Base-by-base conservation (phyloP, 2,888 invertebrate species). In the Agapostemon virescens region DNA sequence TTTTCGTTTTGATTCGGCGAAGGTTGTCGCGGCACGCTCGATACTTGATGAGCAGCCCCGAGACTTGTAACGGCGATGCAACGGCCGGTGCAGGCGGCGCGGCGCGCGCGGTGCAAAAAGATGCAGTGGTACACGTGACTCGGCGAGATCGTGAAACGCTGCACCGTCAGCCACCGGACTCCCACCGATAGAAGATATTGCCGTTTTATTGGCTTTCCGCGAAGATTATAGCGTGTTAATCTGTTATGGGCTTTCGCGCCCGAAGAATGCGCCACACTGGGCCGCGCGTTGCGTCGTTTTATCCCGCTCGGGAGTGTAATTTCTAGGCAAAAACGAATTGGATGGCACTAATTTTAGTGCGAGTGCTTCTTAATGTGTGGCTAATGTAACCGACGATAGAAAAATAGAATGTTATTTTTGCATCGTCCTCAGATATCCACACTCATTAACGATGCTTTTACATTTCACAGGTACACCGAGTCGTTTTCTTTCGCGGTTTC, bases 1-100 rank as follows among this genome's bases (percentile, higher is more conserved):
- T 64, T 79, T 72, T 70, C 79, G 77, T 74, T 86, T 83, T 83
- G 84, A 84, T 84, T 80, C n/a, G 74, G 79, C 84, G 45, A 71
- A 63, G 64, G 36, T 73, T 76, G 71, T 71, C 72, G 73, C 64
- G 20, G 55, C 55, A 55, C 26, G 55, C 55, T 30, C 55, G 55
- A 55, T 55, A 55, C 55, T 15, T 55, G 55, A 55, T 55, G 55
- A 55, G 55, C 55, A 26, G 26, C 55, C 55, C 26, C 26, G 26
- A 55, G 55, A 26, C 55, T 17, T 6, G 55, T 26, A 55, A 55
- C 55, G 17, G 26, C 26, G 55, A 55, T 33, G 81, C 64, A 78
- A 85, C n/a, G n/a, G n/a, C n/a, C 49, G 49, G n/a, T 9, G 49
- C 7, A n/a, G 49, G 49, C 49, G 20, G 9, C 45, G 7, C 45